Conservation (phyloP, 2,888 invertebrate species). For the Chrysopilus asiliformis region DNA sequence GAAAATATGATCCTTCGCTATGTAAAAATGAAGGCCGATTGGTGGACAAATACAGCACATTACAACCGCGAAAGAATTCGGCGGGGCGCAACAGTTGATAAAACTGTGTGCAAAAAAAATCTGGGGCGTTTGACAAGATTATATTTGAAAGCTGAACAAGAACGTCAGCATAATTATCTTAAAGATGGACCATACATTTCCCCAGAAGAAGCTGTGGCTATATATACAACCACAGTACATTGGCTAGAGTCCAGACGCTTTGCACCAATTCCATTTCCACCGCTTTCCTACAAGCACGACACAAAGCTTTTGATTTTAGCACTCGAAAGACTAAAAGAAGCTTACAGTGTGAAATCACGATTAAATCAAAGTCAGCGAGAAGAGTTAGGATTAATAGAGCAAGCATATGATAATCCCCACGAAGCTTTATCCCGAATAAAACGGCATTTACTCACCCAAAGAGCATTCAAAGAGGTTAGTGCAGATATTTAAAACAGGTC, state of each 20-base stretch:
- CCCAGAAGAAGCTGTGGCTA: constrained; percentile 98
- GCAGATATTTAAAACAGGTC: background rate
- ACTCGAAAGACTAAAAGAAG: constrained; percentile 90
- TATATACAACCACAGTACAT: constrained; percentile 99
- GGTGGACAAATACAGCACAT: constrained; percentile 99
- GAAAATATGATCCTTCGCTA: constrained; percentile 99
- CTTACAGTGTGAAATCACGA: constrained; percentile 94
- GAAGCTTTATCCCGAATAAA: constrained; percentile 98
- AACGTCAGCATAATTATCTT: constrained; percentile 96
- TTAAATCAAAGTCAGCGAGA: constrained; percentile 98
- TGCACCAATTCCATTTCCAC: constrained; percentile 98
- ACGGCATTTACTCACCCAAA: constrained; percentile 94
- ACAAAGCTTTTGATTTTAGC: constrained; percentile 96
- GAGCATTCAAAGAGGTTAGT: constrained; percentile 87
- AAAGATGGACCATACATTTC: constrained; percentile 99
- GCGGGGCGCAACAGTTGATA: constrained; percentile 98
- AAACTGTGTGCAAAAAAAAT: constrained; percentile 99
- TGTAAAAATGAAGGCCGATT: constrained; percentile 99
- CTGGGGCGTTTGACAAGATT: constrained; percentile 92
- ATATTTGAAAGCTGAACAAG: constrained; percentile 96
- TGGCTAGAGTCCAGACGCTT: constrained; percentile 98
- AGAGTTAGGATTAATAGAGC: constrained; percentile 96
- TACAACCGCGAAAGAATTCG: constrained; percentile 98
- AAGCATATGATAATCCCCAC: constrained; percentile 99
- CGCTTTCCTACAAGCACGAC: constrained; percentile 98